These are phyloP conservation scores for Hydrophis major DNA, from an alignment of 2,797 vertebrate species.

Conservation along the genomic window DNA sequence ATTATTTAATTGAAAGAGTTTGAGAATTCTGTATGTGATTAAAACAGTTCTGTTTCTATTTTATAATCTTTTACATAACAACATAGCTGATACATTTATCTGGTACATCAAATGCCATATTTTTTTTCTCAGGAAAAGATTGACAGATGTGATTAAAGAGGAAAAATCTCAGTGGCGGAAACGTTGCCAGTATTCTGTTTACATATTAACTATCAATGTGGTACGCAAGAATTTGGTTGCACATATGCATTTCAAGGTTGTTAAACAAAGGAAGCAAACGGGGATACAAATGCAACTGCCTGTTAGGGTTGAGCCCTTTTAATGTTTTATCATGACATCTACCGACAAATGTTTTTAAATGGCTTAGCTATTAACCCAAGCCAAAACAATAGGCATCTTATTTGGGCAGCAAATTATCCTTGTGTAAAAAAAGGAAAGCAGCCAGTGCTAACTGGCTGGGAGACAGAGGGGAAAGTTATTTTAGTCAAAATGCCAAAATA, in stretches of 20 bases:
- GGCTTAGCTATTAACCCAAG: conserved; percentile 27
- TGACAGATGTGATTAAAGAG: not conserved
- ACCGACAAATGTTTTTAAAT: conserved; percentile 7
- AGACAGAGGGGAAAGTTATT: not conserved
- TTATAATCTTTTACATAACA: not conserved
- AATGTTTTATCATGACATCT: conserved; percentile 19
- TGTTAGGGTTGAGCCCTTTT: not conserved
- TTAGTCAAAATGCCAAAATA: not conserved
- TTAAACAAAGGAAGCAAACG: conserved; percentile 27
- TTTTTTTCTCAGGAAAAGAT: not conserved
- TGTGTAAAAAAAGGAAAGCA: not conserved
- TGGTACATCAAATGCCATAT: not conserved
- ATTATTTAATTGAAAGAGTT: not conserved
- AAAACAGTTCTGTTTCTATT: not conserved
- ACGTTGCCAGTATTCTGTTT: not conserved
- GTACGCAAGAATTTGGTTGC: not conserved
- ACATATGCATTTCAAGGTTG: conserved; percentile 9
- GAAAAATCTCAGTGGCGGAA: not conserved
- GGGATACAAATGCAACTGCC: not conserved
- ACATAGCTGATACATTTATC: not conserved
- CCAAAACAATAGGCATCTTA: conserved; percentile 21
- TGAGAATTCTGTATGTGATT: not conserved
- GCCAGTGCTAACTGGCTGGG: not conserved
- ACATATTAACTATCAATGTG: conserved; percentile 19
- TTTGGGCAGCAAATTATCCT: conserved; percentile 15